Evolutionary conservation across 1,140 invertebrate genomes (phyloP), one percentile per base, ranked within the genome.

Genomic region (Philotrypesis tridentata): DNA sequence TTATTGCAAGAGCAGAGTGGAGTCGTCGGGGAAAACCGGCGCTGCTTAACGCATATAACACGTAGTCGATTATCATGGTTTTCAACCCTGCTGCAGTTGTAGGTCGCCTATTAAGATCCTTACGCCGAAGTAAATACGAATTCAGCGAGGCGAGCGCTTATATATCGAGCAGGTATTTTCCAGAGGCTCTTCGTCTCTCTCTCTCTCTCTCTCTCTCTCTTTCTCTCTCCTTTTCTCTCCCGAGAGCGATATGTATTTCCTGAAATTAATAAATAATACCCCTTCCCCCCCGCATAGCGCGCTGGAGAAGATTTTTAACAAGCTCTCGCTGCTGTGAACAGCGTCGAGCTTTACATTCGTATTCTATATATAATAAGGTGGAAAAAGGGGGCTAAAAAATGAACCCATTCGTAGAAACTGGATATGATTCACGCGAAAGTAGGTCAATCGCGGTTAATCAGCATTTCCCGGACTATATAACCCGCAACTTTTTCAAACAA

Each of bases 51-150:
- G 2, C 31, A 61, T 25, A 65, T 11, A 5, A 3, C 4, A 37
- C 37, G 8, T 17, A 40, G 55, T 78, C 65, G 23, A 78, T 55
- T 78, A 68, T 60, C 68, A 9, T 37, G 67, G 67, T 21, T 37
- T 70, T 79, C 67, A 33, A n/a, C 37, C 27, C 63, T 67, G 23
- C 25, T 55, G 48, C 48, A 55, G 48, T 77, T 77, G 63, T 77
- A 27, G 61, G 61, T 75, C 73, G 55, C 11, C 21, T 63, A 63
- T 75, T 61, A 75, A 75, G 55, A 55, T 37, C 21, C 55, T 75
- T 75, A 63, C 29, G 3, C n/a, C 48, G 27, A 37, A 6, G 48
- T 55, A 55, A 21, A 55, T 55, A 21, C 21, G 48, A 55, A 55
- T 55, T n/a, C 21, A 17, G 14, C 48, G 48, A 17, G 48, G 2